Evolutionary conservation across 2,113 vertebrate genomes (phyloP), one percentile per base, ranked within the genome.

Genomic region (Platysteira castanea): DNA sequence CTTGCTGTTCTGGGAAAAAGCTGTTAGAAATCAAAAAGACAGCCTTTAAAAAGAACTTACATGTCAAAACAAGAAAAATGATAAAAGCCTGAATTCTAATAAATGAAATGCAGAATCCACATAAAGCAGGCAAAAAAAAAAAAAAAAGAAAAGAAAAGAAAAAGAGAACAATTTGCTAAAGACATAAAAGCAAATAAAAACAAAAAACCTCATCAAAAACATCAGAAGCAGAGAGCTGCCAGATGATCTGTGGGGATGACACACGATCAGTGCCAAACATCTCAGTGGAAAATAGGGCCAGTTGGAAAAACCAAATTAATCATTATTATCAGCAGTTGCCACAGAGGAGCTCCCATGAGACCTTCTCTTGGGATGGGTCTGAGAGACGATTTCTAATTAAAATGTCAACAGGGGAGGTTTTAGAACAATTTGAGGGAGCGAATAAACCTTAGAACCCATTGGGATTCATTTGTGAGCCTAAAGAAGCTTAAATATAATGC

Each of bases 271-370:
- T 83, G 81, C 89, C 87, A 96, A 95, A 89, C n/a, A 93, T 74
- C 78, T 95, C 74, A 22, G 70, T 1, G 13, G 93, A 96, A 95
- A 96, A 90, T 39, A 93, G 63, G 95, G 87, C 82, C 84, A 87
- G 81, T 77, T 96, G 87, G 93, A 96, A 93, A 96, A 95, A 87
- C 49, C 82, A 83, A 91, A 96, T 96, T 93, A 96, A 96, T 96
- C 84, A 93, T 91, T 57, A 35, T 79, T 94, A 96, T 91, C 84
- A 91, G 93, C 84, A 89, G 18, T 44, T 93, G 63, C 82, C 84
- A 89, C 81, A 91, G 46, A 86, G 67, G 67, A 94, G 59, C 88
- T 82, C 93, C 67, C 59, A 85, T 7, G 7, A 92, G 89, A 82
- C 39, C 81, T 77, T 93, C 91, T 89, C 94, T 71, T 82, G 86